Evolutionary conservation across 92 coral and sea anemone species (phyloP).

Genomic region (Ricordea florida): DNA sequence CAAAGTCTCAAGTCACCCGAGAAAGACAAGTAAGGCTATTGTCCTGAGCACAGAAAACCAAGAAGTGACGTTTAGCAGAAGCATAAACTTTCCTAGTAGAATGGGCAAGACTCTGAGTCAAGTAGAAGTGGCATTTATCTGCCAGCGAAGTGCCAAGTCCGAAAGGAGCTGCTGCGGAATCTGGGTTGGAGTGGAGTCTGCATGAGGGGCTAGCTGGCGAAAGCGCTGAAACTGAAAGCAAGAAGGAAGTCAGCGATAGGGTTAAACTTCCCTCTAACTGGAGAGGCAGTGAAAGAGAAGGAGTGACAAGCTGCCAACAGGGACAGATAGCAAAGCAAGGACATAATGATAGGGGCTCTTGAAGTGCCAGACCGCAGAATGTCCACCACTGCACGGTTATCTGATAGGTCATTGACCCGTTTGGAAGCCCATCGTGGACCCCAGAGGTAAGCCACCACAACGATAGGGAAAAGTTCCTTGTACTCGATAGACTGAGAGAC

Average conservation of each 20-base stretch:
- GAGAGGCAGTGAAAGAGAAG: conserved; percentile 15
- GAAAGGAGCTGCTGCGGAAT: too few relatives aligned
- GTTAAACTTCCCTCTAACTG: conserved; percentile 23
- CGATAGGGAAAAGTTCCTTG: conserved; percentile 35
- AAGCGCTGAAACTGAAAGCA: background rate
- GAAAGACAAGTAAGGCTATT: too few relatives aligned
- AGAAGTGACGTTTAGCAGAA: too few relatives aligned
- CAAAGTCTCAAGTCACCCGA: too few relatives aligned
- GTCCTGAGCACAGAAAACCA: too few relatives aligned
- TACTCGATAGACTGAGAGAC: too few relatives aligned
- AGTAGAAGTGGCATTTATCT: too few relatives aligned
- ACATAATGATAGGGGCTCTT: conserved; percentile 3
- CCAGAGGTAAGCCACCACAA: conserved; percentile 38
- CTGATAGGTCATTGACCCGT: conserved; percentile 37
- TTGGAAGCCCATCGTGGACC: conserved; percentile 20
- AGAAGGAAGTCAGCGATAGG: conserved; percentile 32
- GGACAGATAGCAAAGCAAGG: conserved; percentile 25
- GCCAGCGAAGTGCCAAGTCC: too few relatives aligned
- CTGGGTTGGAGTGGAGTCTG: too few relatives aligned
- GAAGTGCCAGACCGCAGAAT: conserved; percentile 23
- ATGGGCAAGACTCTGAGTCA: too few relatives aligned
- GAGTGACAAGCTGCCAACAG: background rate
- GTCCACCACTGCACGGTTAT: conserved; percentile 40
- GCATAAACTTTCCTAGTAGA: too few relatives aligned
- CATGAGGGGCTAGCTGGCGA: too few relatives aligned